Evolutionary conservation across 2,113 vertebrate genomes (phyloP).

Genomic region (Oostethus manadensis): DNA sequence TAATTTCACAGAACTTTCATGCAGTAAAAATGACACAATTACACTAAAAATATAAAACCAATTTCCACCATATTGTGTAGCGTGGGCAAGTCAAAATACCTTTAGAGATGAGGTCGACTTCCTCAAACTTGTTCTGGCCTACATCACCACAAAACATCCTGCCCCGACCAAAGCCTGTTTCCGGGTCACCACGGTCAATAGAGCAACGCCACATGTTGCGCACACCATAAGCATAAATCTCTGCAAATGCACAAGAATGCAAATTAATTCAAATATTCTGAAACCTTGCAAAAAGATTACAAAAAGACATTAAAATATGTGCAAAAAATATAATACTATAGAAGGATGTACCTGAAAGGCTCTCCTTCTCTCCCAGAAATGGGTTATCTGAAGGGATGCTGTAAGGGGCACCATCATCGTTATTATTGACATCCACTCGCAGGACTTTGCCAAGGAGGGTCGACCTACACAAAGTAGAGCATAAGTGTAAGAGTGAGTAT

Average conservation of each 20-base stretch:
- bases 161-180: constrained; percentile 59
- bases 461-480: constrained; percentile 57
- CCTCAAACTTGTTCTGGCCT: constrained; percentile 80
- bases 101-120: constrained; percentile 76
- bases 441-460: constrained; percentile 76
- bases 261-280: neutral
- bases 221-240: constrained; percentile 78
- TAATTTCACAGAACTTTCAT: too few relatives aligned
- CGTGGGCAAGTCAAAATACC: constrained; percentile 25
- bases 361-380: constrained; percentile 62
- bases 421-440: constrained; percentile 70
- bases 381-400: constrained; percentile 77
- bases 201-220: constrained; percentile 84
- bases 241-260: constrained; percentile 15
- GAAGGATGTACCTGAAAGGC: constrained; percentile 52
- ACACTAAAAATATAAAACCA: too few relatives aligned
- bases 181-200: constrained; percentile 72
- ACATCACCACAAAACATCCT: constrained; percentile 79
- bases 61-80: too few relatives aligned
- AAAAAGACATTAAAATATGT: neutral
- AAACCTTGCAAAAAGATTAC: neutral
- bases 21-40: too few relatives aligned
- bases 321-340: neutral
- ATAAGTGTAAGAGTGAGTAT: neutral
- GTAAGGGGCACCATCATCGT: constrained; percentile 67